Percentiles rank a stretch among this genome's conserved stretches.
Evolutionary conservation across 2,888 invertebrate genomes (phyloP).

Genomic region (Lasioglossum oenotherae): DNA sequence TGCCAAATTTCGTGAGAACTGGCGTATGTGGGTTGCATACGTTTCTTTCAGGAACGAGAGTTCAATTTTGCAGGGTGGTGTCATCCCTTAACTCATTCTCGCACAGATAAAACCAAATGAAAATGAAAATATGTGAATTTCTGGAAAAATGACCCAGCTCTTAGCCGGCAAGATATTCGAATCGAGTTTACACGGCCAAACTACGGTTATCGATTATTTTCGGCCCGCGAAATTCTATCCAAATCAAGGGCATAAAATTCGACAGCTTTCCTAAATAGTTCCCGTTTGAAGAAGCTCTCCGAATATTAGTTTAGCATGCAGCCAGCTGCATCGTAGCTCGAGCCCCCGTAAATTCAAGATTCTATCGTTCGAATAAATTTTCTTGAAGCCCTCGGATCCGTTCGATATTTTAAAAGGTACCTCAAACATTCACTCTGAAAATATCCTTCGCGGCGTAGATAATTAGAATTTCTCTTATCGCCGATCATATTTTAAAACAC

Average conservation of each 20-base stretch:
- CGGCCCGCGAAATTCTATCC: background rate
- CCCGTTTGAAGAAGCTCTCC: background rate
- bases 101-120: background rate
- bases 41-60: background rate
- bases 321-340: conserved; percentile 1
- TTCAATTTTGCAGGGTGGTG: background rate
- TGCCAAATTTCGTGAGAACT: background rate
- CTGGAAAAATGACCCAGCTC: too few species aligned
- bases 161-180: background rate
- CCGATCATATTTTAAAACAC: too few species aligned
- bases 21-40: background rate
- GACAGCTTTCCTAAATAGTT: background rate
- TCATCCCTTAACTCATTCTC: background rate
- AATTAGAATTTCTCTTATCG: too few species aligned
- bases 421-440: background rate
- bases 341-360: background rate
- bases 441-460: background rate
- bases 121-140: background rate
- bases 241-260: background rate
- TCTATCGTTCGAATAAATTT: background rate
- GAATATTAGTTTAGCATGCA: conserved; percentile 4
- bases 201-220: background rate
- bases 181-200: background rate
- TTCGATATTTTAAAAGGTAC: background rate
- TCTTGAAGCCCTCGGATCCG: background rate